A percentile compares a stretch with the other conserved stretches of the same genome.
phyloP scores from a whole-genome alignment of 1,140 invertebrate species.

The Brachionus plicatilis region DNA sequence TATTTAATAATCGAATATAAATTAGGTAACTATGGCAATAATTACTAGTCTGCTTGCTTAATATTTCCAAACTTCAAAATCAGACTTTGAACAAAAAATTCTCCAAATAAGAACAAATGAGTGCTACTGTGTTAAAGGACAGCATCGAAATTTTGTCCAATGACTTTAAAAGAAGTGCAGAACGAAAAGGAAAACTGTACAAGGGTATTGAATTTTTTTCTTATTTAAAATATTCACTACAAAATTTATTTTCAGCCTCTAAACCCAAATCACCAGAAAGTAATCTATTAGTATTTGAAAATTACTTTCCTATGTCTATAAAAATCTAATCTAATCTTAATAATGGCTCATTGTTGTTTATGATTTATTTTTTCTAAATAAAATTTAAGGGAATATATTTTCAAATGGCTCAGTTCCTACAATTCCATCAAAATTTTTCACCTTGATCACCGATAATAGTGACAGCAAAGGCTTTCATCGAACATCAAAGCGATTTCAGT shows the following conservation, averaged over 20 bases:
- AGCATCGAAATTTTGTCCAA: constrained; percentile 14
- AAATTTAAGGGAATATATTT: constrained; percentile 12
- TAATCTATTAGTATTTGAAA: neutral
- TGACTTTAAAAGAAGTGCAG: neutral
- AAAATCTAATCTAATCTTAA: neutral
- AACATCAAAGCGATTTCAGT: constrained; percentile 36
- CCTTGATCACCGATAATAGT: neutral
- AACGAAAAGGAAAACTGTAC: constrained; percentile 15
- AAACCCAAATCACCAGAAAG: neutral
- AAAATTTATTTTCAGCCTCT: neutral
- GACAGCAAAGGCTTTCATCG: constrained; percentile 20
- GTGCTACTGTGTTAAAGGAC: neutral
- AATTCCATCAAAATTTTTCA: constrained; percentile 39
- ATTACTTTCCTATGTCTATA: neutral
- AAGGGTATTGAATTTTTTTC: neutral
- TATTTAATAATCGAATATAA: neutral
- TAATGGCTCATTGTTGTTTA: neutral
- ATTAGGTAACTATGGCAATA: neutral
- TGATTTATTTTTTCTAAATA: neutral
- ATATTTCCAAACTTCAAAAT: neutral
- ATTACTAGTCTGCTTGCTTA: neutral
- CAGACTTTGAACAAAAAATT: neutral
- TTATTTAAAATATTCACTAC: neutral
- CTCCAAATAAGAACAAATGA: neutral
- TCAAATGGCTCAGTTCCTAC: neutral